Evolutionary conservation across 1,140 invertebrate genomes (phyloP).

Genomic region (Chrysoperla carnea): DNA sequence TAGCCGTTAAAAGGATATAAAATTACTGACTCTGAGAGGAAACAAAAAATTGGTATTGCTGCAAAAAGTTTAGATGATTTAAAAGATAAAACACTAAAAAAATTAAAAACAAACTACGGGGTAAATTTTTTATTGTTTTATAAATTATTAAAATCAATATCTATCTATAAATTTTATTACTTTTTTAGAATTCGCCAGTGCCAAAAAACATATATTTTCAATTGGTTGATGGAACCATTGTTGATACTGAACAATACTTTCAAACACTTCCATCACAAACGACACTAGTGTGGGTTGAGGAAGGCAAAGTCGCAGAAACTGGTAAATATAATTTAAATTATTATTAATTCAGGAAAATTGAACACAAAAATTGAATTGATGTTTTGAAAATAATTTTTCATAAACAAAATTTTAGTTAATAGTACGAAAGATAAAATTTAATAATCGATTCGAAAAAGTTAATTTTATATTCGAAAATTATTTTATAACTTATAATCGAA

Average conservation of each 20-base stretch:
- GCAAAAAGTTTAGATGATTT: slow-evolving; percentile 19
- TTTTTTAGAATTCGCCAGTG: slow-evolving; percentile 5
- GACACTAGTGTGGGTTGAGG: slow-evolving; percentile 42
- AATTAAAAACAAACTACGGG: slow-evolving; percentile 3
- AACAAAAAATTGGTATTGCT: slow-evolving; percentile 20
- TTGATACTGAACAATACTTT: slow-evolving; percentile 58
- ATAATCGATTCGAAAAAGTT: too few relatives aligned
- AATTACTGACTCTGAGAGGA: slow-evolving; percentile 20
- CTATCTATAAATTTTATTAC: neutral
- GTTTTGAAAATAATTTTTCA: too few relatives aligned
- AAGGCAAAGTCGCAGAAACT: slow-evolving; percentile 40
- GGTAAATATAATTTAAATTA: slow-evolving; percentile 28
- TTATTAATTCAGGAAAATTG: neutral
- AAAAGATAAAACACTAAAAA: slow-evolving; percentile 19
- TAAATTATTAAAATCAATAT: neutral
- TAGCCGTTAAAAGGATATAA: slow-evolving; percentile 16
- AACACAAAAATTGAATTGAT: too few relatives aligned
- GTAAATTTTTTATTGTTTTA: neutral
- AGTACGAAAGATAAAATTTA: too few relatives aligned
- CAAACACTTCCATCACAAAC: slow-evolving; percentile 50
- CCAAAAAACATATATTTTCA: slow-evolving; percentile 10
- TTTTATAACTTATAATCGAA: too few relatives aligned
- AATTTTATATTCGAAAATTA: too few relatives aligned
- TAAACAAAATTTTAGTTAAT: too few relatives aligned
- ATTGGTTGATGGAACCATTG: slow-evolving; percentile 44